phyloP scores from a whole-genome alignment of 1,140 invertebrate species.

The Rhyzopertha dominica region DNA sequence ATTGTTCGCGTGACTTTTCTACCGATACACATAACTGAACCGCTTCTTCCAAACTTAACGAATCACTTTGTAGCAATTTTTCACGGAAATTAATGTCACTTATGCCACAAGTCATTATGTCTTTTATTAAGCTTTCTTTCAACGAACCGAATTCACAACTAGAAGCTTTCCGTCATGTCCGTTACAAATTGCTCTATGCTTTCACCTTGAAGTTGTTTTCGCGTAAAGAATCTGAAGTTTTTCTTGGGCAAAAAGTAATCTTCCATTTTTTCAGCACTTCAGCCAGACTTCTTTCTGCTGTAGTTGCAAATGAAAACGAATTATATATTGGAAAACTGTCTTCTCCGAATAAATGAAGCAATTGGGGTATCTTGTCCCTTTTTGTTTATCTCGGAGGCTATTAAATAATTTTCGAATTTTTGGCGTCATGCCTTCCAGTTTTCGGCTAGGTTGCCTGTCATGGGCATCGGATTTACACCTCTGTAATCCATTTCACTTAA shows the following conservation, averaged over 20 bases:
- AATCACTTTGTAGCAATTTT: conserved; percentile 10
- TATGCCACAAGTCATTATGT: too few relatives aligned
- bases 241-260: conserved; percentile 23
- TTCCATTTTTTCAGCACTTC: conserved; percentile 25
- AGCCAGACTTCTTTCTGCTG: conserved; percentile 26
- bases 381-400: conserved; percentile 27
- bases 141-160: conserved; percentile 9
- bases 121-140: conserved; percentile 10
- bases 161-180: conserved; percentile 14
- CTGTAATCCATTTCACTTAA: too few relatives aligned
- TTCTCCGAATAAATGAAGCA: conserved; percentile 36
- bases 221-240: conserved; percentile 24
- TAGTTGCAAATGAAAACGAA: conserved; percentile 31
- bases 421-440: conserved; percentile 36
- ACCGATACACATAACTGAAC: background rate
- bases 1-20: too few relatives aligned
- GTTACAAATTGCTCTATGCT: conserved; percentile 18
- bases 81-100: conserved; percentile 5
- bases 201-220: conserved; percentile 11
- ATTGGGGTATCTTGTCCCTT: conserved; percentile 30
- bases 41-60: conserved; percentile 8
- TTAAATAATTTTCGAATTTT: conserved; percentile 31
- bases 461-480: conserved; percentile 9
- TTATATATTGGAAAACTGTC: conserved; percentile 36
- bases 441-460: conserved; percentile 29